A percentile compares a stretch with the other conserved stretches of the same genome.
Evolutionary conservation across 2,113 vertebrate species (phyloP).

Genomic region (Gymnobelideus leadbeateri): DNA sequence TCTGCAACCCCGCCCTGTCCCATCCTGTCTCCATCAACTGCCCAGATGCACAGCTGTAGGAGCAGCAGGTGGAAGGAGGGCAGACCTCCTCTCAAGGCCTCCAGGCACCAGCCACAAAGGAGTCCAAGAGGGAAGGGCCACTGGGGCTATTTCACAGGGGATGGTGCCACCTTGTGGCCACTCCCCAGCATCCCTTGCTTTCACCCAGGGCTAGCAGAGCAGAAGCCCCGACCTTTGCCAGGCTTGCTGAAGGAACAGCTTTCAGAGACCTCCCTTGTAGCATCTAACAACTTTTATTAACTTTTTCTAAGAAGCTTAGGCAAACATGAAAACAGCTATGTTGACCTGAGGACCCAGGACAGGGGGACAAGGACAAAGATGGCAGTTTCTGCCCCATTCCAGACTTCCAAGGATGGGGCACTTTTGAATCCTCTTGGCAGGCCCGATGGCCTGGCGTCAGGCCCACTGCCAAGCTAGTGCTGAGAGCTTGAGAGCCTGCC

Average conservation of each 20-base stretch:
- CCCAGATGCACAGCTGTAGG: no score
- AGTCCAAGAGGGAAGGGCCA: neutral
- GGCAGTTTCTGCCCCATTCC: neutral
- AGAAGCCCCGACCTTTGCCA: no score
- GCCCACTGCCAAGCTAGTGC: neutral
- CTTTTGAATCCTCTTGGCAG: neutral
- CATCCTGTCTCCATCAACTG: no score
- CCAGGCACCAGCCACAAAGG: no score
- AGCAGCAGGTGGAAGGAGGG: no score
- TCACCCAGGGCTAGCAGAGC: no score
- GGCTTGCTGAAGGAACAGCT: neutral
- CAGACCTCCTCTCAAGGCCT: neutral
- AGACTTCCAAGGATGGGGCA: neutral
- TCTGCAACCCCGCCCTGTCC: no score
- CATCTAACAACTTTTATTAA: slow-evolving; percentile 71
- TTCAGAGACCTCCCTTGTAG: slow-evolving; percentile 14
- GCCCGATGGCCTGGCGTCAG: neutral
- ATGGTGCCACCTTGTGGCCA: slow-evolving; percentile 65
- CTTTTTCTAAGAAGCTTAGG: slow-evolving; percentile 58
- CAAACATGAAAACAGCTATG: slow-evolving; percentile 30
- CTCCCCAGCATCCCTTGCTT: neutral
- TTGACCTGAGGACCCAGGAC: slow-evolving; percentile 28
- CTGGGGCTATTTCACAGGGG: neutral
- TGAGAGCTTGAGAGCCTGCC: no score
- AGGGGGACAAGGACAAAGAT: neutral